Evolutionary conservation across 2,113 vertebrate species (phyloP).

Genomic region (Epinephelus moara): DNA sequence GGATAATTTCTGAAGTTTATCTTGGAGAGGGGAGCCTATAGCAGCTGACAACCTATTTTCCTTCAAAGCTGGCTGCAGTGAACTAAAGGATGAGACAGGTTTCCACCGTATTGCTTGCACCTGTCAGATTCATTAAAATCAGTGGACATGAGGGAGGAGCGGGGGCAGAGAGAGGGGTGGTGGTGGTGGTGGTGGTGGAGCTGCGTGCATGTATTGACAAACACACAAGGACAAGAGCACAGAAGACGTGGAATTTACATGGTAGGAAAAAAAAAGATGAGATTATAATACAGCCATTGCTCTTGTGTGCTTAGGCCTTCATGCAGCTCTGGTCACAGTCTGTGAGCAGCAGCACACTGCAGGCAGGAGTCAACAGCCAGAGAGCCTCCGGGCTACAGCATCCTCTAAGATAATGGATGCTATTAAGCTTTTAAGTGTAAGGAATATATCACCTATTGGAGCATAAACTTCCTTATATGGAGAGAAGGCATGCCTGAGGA

Average conservation of each 20-base stretch:
- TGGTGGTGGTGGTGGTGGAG: neutral
- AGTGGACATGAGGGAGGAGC: conserved; percentile 41
- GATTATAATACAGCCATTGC: neutral
- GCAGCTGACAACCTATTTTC: conserved; percentile 45
- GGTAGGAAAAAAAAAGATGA: neutral
- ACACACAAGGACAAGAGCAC: neutral
- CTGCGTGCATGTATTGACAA: conserved; percentile 25
- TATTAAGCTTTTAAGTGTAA: conserved; percentile 36
- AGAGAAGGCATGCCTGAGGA: neutral
- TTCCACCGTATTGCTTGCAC: conserved; percentile 72
- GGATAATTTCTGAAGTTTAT: conserved; percentile 13
- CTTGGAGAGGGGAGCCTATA: conserved; percentile 21
- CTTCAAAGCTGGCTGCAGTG: conserved; percentile 28
- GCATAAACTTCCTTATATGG: neutral
- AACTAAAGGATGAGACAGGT: conserved; percentile 66
- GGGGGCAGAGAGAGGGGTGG: neutral
- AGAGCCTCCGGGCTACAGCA: conserved; percentile 39
- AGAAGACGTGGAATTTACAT: neutral
- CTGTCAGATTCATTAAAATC: conserved; percentile 75
- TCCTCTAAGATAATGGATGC: conserved; percentile 56
- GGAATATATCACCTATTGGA: neutral
- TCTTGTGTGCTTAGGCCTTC: neutral
- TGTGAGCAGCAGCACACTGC: conserved; percentile 47
- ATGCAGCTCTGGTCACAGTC: conserved; percentile 46
- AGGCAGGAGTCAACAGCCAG: conserved; percentile 38